Conservation (phyloP, 2,888 invertebrate genomes). For the Agrotis segetum region DNA sequence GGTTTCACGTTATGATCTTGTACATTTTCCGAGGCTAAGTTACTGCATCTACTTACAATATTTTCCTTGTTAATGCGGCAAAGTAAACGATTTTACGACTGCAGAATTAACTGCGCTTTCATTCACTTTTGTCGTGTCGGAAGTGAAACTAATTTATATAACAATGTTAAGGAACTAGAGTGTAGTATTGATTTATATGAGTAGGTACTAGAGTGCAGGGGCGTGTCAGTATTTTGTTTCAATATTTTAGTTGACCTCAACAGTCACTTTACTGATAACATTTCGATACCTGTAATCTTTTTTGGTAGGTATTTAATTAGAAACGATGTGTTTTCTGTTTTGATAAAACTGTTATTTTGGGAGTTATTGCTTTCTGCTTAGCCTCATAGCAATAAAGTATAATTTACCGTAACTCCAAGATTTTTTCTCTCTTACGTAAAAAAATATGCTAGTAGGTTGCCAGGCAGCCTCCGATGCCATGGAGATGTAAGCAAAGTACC, state of each 20-base stretch:
- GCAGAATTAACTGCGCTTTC: slow-evolving; percentile 34
- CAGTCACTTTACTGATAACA: slow-evolving; percentile 23
- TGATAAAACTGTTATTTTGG: too few species aligned
- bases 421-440: background rate
- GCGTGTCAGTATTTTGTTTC: slow-evolving; percentile 37
- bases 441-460: too few species aligned
- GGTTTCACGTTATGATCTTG: slow-evolving; percentile 45
- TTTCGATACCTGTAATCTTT: slow-evolving; percentile 17
- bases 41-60: background rate
- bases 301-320: background rate
- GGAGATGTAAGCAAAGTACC: too few species aligned
- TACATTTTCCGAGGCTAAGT: slow-evolving; percentile 5
- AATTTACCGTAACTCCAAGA: background rate
- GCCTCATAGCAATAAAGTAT: background rate
- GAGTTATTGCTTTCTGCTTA: background rate
- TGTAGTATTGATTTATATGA: slow-evolving; percentile 14
- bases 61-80: slow-evolving; percentile 9
- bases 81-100: slow-evolving; percentile 21
- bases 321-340: background rate
- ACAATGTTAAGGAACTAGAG: slow-evolving; percentile 25
- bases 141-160: slow-evolving; percentile 37
- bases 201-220: slow-evolving; percentile 13
- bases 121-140: slow-evolving; percentile 35
- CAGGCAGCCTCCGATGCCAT: too few species aligned
- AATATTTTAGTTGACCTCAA: slow-evolving; percentile 5